Evolutionary conservation across 2,888 invertebrate genomes (phyloP).

Genomic region (Unio pictorum): DNA sequence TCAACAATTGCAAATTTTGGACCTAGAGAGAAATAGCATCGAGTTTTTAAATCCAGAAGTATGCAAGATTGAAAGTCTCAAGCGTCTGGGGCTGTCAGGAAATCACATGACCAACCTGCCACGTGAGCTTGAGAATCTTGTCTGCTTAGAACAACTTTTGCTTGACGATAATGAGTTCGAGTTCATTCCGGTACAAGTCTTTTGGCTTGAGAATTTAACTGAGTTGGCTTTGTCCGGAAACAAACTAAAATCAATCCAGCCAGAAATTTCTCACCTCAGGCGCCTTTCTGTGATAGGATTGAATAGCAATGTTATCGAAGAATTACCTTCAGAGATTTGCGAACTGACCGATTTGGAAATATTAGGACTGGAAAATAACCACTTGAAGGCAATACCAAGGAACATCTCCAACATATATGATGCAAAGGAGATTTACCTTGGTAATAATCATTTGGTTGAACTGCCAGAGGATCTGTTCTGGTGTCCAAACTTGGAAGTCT

Average conservation of each 20-base stretch:
- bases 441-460: slow-evolving; percentile 53
- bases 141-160: slow-evolving; percentile 54
- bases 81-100: slow-evolving; percentile 60
- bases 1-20: slow-evolving; percentile 54
- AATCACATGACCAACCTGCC: slow-evolving; percentile 66
- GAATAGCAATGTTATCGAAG: slow-evolving; percentile 59
- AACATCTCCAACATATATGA: slow-evolving; percentile 57
- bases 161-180: slow-evolving; percentile 67
- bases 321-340: slow-evolving; percentile 57
- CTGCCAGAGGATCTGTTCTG: slow-evolving; percentile 64
- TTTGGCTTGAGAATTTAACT: slow-evolving; percentile 55
- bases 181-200: slow-evolving; percentile 65
- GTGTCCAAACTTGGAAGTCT: slow-evolving; percentile 55
- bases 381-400: slow-evolving; percentile 50
- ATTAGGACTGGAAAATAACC: slow-evolving; percentile 61
- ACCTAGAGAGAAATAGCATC: slow-evolving; percentile 61
- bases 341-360: slow-evolving; percentile 49
- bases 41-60: slow-evolving; percentile 60
- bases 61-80: slow-evolving; percentile 58
- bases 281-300: slow-evolving; percentile 58
- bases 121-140: slow-evolving; percentile 59
- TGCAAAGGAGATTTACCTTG: slow-evolving; percentile 63
- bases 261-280: slow-evolving; percentile 52
- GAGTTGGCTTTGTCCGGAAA: slow-evolving; percentile 66
- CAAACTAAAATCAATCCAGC: slow-evolving; percentile 50